Conservation (phyloP, 2,888 invertebrate genomes). For the Microplitis manilae region DNA sequence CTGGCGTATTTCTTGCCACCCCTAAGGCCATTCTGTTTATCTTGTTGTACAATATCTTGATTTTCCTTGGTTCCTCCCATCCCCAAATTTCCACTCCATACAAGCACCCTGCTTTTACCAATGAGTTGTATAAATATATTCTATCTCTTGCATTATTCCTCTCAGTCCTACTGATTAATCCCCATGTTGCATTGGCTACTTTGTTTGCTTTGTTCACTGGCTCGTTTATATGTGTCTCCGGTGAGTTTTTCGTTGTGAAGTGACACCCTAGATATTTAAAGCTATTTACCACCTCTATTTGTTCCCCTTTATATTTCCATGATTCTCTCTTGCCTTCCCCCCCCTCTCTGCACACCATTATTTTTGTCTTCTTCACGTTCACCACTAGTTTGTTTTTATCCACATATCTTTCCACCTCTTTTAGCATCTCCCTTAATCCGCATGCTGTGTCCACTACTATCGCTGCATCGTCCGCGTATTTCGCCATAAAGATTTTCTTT, state of each 20-base stretch:
- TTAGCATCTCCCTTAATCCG: too few relatives aligned
- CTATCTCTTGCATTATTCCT: background rate
- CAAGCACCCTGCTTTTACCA: constrained; percentile 1
- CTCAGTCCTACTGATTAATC: background rate
- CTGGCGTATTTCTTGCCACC: background rate
- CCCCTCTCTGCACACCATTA: too few relatives aligned
- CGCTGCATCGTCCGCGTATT: too few relatives aligned
- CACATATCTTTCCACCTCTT: too few relatives aligned
- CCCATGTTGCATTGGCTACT: background rate
- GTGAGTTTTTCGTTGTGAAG: background rate
- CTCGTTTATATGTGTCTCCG: background rate
- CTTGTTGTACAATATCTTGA: background rate
- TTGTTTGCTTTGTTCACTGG: constrained; percentile 23
- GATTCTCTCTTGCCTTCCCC: too few relatives aligned
- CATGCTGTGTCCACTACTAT: too few relatives aligned
- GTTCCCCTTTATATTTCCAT: too few relatives aligned
- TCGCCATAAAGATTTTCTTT: background rate
- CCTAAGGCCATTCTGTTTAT: background rate
- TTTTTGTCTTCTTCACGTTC: constrained; percentile 32
- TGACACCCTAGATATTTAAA: too few relatives aligned
- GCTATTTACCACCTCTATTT: too few relatives aligned
- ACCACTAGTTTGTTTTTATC: too few relatives aligned
- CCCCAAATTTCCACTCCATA: constrained; percentile 47
- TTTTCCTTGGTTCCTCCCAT: background rate
- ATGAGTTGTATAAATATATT: background rate